A percentile compares a stretch with the other conserved stretches of the same genome.
Conservation (phyloP, 2,888 invertebrate species). For the Eupelmus urozonus region DNA sequence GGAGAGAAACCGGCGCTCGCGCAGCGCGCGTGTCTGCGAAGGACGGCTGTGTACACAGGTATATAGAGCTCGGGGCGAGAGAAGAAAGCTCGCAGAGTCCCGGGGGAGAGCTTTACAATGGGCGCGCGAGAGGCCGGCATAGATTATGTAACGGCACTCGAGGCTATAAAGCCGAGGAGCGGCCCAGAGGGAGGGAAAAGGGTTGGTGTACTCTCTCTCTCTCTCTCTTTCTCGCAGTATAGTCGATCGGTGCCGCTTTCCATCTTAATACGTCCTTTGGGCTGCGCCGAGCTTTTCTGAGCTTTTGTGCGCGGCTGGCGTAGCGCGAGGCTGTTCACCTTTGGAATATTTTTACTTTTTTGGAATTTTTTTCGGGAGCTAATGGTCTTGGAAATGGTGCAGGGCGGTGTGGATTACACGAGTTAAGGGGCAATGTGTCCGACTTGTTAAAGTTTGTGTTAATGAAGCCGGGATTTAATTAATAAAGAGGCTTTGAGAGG, state of each 20-base stretch:
- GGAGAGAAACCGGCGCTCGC: neutral
- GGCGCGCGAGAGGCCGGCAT: slow-evolving; percentile 1
- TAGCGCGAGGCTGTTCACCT: no score
- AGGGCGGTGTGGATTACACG: no score
- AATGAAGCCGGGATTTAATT: no score
- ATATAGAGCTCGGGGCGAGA: neutral
- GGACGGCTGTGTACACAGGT: neutral
- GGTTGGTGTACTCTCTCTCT: neutral
- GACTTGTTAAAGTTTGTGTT: no score
- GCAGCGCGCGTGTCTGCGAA: slow-evolving; percentile 2
- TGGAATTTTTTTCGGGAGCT: no score
- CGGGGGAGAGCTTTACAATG: slow-evolving; percentile 39
- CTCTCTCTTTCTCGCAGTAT: neutral
- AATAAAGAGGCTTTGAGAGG: no score
- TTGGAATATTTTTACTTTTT: no score
- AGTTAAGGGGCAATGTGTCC: no score
- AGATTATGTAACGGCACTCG: slow-evolving; percentile 52
- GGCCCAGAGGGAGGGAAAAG: neutral
- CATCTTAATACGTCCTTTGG: neutral
- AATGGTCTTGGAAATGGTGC: no score
- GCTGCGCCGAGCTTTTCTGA: neutral
- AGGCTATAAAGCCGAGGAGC: slow-evolving; percentile 19
- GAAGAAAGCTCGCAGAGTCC: neutral
- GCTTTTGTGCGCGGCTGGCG: no score
- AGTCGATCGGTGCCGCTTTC: neutral